Base-by-base conservation (phyloP, 2,113 vertebrate genomes). In the Platysternon megacephalum region DNA sequence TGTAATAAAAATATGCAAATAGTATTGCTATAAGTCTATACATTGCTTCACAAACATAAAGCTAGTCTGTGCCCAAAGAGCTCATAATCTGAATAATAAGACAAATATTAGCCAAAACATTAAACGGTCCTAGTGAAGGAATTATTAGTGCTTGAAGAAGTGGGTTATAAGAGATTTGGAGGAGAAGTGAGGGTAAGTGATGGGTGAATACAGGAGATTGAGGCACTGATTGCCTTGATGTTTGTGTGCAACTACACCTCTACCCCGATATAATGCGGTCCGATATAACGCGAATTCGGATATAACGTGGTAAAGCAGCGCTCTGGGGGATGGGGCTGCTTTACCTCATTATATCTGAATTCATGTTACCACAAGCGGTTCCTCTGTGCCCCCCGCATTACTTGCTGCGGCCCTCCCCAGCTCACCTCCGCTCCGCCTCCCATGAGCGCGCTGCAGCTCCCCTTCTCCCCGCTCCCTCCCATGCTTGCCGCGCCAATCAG, bases 31-130 rank as follows among this genome's bases (percentile, higher is more conserved):
- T 55, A 94, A 90, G 94, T 96, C 95, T 87, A 55, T 17, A 22
- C 61, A 72, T 78, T 87, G 83, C 80, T 89, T 97, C 96, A 93
- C 52, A 97, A 97, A 94, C 91, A 91, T 82, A 88, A 92, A 83
- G 76, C 65, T 96, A 84, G 53, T 95, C 91, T 95, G 80, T 95
- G 51, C 49, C 79, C 85, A 32, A 87, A 93, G 83, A 84, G n/a
- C 61, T 94, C 44, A 80, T 91, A 4, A 85, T 88, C 95, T 68
- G 91, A 95, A 86, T 81, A 90, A 86, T 80, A 87, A 91, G 91
- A 61, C 39, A 84, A 93, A 28, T 79, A 29, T 2, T 78, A 56
- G 79, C 22, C 35, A n/a, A 84, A 28, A 61, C 11, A 44, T 49
- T 78, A 55, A 85, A 42, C 28, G 29, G 58, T 53, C 14, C 10